Evolutionary conservation across 1,140 invertebrate genomes (phyloP).

Genomic region (Leptinotarsa defecta): DNA sequence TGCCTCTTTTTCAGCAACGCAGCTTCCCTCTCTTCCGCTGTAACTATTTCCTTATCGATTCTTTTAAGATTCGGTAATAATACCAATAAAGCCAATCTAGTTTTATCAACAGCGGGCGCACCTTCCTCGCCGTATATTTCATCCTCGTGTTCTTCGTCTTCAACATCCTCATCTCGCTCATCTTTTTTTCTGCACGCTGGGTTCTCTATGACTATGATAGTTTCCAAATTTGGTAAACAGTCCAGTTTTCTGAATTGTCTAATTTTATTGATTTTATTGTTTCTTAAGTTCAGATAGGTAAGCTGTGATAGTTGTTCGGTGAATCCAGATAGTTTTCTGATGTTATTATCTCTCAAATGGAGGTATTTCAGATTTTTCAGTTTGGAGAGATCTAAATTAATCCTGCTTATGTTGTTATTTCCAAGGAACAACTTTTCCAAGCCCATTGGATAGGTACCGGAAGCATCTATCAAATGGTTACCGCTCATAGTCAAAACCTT

Average conservation of each 20-base stretch:
- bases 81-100: conserved; percentile 55
- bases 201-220: conserved; percentile 57
- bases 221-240: conserved; percentile 56
- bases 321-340: conserved; percentile 59
- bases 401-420: conserved; percentile 38
- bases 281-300: conserved; percentile 61
- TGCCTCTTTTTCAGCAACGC: conserved; percentile 39
- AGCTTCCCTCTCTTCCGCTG: conserved; percentile 58
- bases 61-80: conserved; percentile 57
- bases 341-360: conserved; percentile 60
- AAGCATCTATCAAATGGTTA: conserved; percentile 58
- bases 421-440: conserved; percentile 55
- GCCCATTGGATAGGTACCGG: conserved; percentile 55
- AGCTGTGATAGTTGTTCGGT: conserved; percentile 54
- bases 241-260: conserved; percentile 60
- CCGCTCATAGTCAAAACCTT: conserved; percentile 57
- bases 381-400: conserved; percentile 49
- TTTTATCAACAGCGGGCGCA: conserved; percentile 50
- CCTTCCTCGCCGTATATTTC: conserved; percentile 49
- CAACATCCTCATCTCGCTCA: conserved; percentile 46
- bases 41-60: conserved; percentile 59
- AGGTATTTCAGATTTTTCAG: conserved; percentile 59
- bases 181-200: conserved; percentile 38
- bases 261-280: conserved; percentile 58
- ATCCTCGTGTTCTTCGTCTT: conserved; percentile 51